These are phyloP conservation scores for Xanthostigma xanthostigma DNA, from an alignment of 2,888 invertebrate species.

Conservation along the genomic window DNA sequence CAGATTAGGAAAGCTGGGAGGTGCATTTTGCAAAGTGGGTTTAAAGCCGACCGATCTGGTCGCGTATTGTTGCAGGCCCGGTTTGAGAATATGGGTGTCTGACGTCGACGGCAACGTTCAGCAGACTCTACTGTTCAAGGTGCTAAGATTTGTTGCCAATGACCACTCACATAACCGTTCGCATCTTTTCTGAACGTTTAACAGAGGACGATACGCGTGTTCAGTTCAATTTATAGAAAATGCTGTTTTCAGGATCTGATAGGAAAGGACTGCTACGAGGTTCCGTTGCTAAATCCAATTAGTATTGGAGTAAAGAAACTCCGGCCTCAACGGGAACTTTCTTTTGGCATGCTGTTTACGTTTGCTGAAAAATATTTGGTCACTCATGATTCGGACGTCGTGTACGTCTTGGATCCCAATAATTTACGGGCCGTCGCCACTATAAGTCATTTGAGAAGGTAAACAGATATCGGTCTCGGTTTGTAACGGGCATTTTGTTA, in stretches of 20 bases:
- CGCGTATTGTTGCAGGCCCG: conserved; percentile 68
- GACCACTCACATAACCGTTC: too few relatives aligned
- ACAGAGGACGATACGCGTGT: too few relatives aligned
- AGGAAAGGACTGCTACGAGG: conserved; percentile 35
- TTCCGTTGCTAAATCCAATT: conserved; percentile 57
- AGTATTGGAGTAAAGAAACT: conserved; percentile 25
- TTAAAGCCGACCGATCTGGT: conserved; percentile 31
- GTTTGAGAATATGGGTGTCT: conserved; percentile 72
- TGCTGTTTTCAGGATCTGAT: conserved; percentile 22
- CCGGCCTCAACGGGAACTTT: conserved; percentile 34
- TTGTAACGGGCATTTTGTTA: too few relatives aligned
- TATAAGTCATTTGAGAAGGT: conserved; percentile 46
- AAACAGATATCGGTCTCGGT: conserved; percentile 5
- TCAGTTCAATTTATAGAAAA: too few relatives aligned
- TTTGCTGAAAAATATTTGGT: conserved; percentile 60
- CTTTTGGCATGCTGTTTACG: conserved; percentile 47
- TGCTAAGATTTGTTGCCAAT: conserved; percentile 17
- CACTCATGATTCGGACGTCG: conserved; percentile 51
- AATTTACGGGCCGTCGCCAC: conserved; percentile 49
- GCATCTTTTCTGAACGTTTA: too few relatives aligned
- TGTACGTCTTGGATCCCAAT: conserved; percentile 64
- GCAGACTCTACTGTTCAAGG: conserved; percentile 75
- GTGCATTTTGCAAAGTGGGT: conserved; percentile 38
- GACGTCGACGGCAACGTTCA: conserved; percentile 60
- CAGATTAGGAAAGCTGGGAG: conserved; percentile 49